Evolutionary conservation across 2,888 invertebrate genomes (phyloP), one percentile per base, ranked within the genome.

Genomic region (Smittia aterrima): DNA sequence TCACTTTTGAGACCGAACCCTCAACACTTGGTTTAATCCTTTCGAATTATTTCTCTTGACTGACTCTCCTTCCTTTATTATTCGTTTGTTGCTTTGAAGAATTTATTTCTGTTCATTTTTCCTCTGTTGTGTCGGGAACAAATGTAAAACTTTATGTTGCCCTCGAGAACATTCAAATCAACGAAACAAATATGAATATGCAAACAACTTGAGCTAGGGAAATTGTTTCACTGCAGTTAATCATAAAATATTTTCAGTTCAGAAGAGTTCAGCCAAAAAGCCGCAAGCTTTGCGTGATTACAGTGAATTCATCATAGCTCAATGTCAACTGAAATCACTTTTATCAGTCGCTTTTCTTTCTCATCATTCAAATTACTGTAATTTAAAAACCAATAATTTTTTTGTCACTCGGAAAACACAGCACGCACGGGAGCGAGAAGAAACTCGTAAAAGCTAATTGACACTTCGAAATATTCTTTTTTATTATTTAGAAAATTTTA

Each of bases 281-380:
- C 70, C 70, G 53, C 32, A 53, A 70, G 70, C 70, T 41, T 70
- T 70, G 70, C 70, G 70, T 70, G 70, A 70, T 70, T 27, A 53
- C 11, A n/a, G 16, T 18, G 32, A 22, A 70, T 54, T 54, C 41
- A 70, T 70, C 27, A 68, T 70, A 18, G 47, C 41, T 70, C 54
- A 9, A 53, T 70, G 70, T 70, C 70, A 70, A 53, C 20, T 16
- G 32, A 66, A n/a, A 38, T 47, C 40, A 47, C 47, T 47, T 47
- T 16, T 47, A n/a, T 2, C 47, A 47, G 16, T 58, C 22, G 6
- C 18, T 18, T 47, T 47, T 16, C 11, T 47, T 11, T 6, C 18
- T 47, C 53, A 47, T 11, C n/a, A 11, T 47, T 7, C 16, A 13
- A 47, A 47, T 47, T 18, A 9, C 18, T 47, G 3, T 47, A 47